A percentile compares a stretch with the other conserved stretches of the same genome.
Conservation (phyloP, 2,797 vertebrate species). For the Myotis findleyi region DNA sequence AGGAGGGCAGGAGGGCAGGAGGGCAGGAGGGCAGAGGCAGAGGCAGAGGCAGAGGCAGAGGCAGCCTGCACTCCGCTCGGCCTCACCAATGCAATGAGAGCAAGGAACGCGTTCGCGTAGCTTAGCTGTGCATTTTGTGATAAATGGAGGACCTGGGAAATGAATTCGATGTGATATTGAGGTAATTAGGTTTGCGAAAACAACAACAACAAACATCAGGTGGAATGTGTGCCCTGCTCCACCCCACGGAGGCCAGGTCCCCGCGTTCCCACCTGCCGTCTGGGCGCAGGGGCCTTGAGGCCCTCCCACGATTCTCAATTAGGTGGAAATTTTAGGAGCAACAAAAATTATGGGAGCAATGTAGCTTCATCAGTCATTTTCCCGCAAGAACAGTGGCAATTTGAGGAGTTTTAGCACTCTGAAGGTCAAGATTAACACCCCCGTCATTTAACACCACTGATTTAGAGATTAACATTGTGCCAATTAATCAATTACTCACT, state of each 20-base stretch:
- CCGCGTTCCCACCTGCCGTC: background rate
- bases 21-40: no score
- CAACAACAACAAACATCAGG: background rate
- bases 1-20: no score
- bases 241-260: background rate
- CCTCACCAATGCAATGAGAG: slow-evolving; percentile 4
- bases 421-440: slow-evolving; percentile 86
- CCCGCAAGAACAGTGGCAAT: slow-evolving; percentile 77
- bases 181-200: slow-evolving; percentile 44
- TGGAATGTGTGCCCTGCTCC: background rate
- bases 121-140: slow-evolving; percentile 48
- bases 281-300: slow-evolving; percentile 65
- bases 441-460: slow-evolving; percentile 85
- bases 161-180: slow-evolving; percentile 40
- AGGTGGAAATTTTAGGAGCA: slow-evolving; percentile 79
- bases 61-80: background rate
- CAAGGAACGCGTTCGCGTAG: background rate
- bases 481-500: slow-evolving; percentile 87
- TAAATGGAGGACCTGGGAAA: slow-evolving; percentile 50
- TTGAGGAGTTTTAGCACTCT: slow-evolving; percentile 84
- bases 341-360: slow-evolving; percentile 73
- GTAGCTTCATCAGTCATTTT: slow-evolving; percentile 84
- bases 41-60: no score
- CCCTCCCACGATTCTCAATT: slow-evolving; percentile 61
- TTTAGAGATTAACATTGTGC: slow-evolving; percentile 87